phyloP scores from a whole-genome alignment of 1,140 invertebrate genomes.

The Diorhabda sublineata region DNA sequence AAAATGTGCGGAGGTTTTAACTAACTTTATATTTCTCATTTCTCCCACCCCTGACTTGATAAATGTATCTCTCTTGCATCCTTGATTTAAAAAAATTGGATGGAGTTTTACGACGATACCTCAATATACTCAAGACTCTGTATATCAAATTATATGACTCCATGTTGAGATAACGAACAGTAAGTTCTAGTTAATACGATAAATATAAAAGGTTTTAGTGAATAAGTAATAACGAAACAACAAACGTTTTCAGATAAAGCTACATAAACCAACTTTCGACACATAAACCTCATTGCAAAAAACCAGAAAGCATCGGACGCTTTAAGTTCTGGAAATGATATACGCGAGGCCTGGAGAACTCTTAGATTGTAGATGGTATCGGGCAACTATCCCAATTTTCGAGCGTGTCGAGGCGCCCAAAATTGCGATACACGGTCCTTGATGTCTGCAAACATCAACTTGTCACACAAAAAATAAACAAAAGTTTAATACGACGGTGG shows the following conservation, averaged over 20 bases:
- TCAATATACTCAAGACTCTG: no score
- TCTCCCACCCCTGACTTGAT: no score
- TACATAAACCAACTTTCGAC: background rate
- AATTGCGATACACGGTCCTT: slow-evolving; percentile 41
- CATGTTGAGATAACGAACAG: no score
- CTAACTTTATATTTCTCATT: no score
- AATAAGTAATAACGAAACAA: background rate
- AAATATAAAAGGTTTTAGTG: no score
- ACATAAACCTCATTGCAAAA: slow-evolving; percentile 24
- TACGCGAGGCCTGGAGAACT: slow-evolving; percentile 38
- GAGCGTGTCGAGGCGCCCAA: slow-evolving; percentile 35
- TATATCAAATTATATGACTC: no score
- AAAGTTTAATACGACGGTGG: slow-evolving; percentile 32
- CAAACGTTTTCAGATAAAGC: background rate
- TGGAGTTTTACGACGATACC: no score
- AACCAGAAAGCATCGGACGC: slow-evolving; percentile 24
- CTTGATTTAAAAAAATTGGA: no score
- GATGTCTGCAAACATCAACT: slow-evolving; percentile 38
- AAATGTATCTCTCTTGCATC: no score
- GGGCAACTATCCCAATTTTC: slow-evolving; percentile 36
- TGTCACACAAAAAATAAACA: slow-evolving; percentile 38
- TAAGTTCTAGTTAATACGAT: no score
- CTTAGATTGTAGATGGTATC: slow-evolving; percentile 47
- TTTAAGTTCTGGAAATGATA: slow-evolving; percentile 42
- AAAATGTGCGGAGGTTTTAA: no score